phyloP scores from a whole-genome alignment of 2,113 vertebrate genomes.

The Salminus brasiliensis region DNA sequence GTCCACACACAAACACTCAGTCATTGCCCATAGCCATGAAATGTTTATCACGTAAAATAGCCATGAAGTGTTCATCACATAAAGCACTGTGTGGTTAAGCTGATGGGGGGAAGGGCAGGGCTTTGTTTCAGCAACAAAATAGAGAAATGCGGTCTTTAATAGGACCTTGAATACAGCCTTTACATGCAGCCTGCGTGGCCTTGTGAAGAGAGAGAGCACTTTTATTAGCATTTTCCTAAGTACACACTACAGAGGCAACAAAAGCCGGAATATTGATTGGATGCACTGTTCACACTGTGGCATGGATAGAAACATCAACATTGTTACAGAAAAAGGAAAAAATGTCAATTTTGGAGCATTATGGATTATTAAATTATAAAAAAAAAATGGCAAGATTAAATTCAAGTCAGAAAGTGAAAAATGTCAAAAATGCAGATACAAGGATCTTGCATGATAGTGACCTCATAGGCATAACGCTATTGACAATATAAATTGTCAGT shows the following conservation, averaged over 20 bases:
- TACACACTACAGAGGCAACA: slow-evolving; percentile 1
- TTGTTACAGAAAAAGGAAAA: too few species aligned
- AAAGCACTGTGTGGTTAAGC: background rate
- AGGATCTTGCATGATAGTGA: too few species aligned
- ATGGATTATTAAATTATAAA: too few species aligned
- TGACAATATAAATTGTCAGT: too few species aligned
- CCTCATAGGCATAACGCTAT: too few species aligned
- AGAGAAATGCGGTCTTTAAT: slow-evolving; percentile 8
- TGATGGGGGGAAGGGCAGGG: background rate
- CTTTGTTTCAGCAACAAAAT: slow-evolving; percentile 22
- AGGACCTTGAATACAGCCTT: slow-evolving; percentile 20
- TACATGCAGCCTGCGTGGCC: background rate
- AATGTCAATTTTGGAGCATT: too few species aligned
- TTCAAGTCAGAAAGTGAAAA: too few species aligned
- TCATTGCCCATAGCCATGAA: slow-evolving; percentile 18
- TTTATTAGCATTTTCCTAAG: slow-evolving; percentile 31
- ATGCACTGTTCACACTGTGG: background rate
- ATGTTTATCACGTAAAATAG: background rate
- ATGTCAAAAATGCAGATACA: too few species aligned
- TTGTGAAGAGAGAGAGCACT: background rate
- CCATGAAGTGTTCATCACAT: background rate
- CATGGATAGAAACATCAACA: slow-evolving; percentile 6
- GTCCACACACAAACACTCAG: slow-evolving; percentile 45
- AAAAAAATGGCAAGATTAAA: too few species aligned
- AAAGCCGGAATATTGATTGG: slow-evolving; percentile 2